Evolutionary conservation across 2,888 invertebrate species (phyloP), one percentile per base, ranked within the genome.

Genomic region (Acrobasis suavella): DNA sequence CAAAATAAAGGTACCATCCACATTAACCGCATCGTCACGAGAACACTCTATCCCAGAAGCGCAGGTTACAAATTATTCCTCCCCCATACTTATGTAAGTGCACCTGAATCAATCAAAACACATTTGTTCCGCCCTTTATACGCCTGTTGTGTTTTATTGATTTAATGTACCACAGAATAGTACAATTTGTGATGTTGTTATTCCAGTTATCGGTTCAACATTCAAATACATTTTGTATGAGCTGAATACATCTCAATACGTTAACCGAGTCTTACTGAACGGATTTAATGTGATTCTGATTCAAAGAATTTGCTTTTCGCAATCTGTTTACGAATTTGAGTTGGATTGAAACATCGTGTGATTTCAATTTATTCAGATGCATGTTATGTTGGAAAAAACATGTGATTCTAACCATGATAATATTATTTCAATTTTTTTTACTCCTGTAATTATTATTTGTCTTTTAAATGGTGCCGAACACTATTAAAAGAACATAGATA

Each of bases 81-180:
- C 91, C 91, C 86, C 89, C 89, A 85, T 86, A 83, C 80, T 86
- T 82, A 80, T 83, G 83, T 88, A 85, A 86, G 84, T 89, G 89
- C 90, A 89, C 87, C 90, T 87, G 91, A 89, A 91, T 91, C 90
- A 89, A 91, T 91, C 90, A 89, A 82, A 86, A 81, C 77, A 83
- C 78, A 78, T 82, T 78, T 68, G 87, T 82, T 80, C 86, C 86
- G 85, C 86, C 88, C 84, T 83, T 85, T 83, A 81, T 81, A 73
- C 78, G 75, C 76, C 75, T 76, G 77, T 78, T 83, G 81, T 82
- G 78, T 75, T 77, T 81, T 79, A 83, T 82, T 84, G 83, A 84
- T 82, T 83, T 76, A 74, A 73, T 74, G 74, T 78, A 84, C 83
- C 83, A 86, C 72, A 71, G 77, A 80, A 79, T 70, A 69, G 74